A percentile compares a stretch with the other conserved stretches of the same genome.
Conservation (phyloP, 2,797 vertebrate genomes). For the Otus scops region DNA sequence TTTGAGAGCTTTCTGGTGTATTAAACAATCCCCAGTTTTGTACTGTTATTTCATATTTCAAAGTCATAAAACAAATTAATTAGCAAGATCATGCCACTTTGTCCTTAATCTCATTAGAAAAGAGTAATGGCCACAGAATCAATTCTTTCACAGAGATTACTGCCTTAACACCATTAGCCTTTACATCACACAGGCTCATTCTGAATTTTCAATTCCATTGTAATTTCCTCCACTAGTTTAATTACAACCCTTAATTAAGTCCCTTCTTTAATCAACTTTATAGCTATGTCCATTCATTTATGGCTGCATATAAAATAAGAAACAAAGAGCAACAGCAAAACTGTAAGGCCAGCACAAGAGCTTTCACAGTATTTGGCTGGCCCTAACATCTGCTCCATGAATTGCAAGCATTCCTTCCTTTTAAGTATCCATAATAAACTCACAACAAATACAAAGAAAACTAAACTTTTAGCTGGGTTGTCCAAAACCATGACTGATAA, state of each 20-base stretch:
- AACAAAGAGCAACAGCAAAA: neutral
- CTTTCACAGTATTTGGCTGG: neutral
- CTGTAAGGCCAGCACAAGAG: neutral
- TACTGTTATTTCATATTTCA: neutral
- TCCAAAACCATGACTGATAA: accelerated
- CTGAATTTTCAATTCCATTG: neutral
- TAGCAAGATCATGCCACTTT: neutral
- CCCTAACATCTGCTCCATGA: neutral
- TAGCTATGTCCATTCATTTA: neutral
- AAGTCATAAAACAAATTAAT: slow-evolving; percentile 15
- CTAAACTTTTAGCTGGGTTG: neutral
- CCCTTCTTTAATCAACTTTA: slow-evolving; percentile 23
- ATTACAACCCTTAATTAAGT: neutral
- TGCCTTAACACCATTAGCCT: neutral
- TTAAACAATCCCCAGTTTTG: neutral
- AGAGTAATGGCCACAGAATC: neutral
- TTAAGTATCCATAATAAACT: neutral
- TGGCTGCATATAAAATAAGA: neutral
- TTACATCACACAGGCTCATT: neutral
- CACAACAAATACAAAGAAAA: neutral
- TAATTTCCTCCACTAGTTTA: neutral
- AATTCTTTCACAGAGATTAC: neutral
- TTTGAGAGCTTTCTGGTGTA: neutral
- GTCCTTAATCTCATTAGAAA: neutral
- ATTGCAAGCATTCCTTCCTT: neutral